Percentiles rank a stretch among this genome's conserved stretches.
These are phyloP conservation scores for Hydrolagus affinis DNA, from an alignment of 2,113 vertebrate species.

Conservation along the genomic window DNA sequence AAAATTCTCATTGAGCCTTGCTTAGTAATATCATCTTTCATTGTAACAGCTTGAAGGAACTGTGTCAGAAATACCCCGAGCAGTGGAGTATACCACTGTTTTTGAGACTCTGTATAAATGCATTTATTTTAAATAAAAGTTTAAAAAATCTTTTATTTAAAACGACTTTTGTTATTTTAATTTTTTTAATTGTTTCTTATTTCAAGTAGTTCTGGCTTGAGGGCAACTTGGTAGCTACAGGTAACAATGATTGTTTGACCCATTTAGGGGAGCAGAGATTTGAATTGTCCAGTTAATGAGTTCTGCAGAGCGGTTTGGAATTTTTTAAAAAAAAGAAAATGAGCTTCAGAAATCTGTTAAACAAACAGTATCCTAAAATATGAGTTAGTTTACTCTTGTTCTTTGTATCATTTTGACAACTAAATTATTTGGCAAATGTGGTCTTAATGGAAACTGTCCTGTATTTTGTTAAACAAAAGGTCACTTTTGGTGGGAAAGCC, in stretches of 20 bases:
- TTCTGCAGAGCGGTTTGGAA: too few species aligned
- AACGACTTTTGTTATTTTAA: slow-evolving; percentile 35
- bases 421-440: too few species aligned
- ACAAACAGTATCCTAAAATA: too few species aligned
- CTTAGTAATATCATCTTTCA: slow-evolving; percentile 41
- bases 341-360: too few species aligned
- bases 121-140: slow-evolving; percentile 78
- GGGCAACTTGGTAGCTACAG: not conserved
- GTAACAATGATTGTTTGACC: not conserved
- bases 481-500: too few species aligned
- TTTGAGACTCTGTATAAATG: slow-evolving; percentile 61
- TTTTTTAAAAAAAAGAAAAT: too few species aligned
- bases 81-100: slow-evolving; percentile 36
- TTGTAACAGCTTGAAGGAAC: slow-evolving; percentile 40
- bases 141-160: slow-evolving; percentile 66
- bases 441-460: too few species aligned
- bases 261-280: too few species aligned
- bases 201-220: not conserved
- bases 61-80: slow-evolving; percentile 41
- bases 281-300: too few species aligned
- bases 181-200: slow-evolving; percentile 32
- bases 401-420: too few species aligned
- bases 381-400: too few species aligned
- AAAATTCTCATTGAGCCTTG: slow-evolving; percentile 41
- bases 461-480: too few species aligned